These are phyloP conservation scores for Rhingia rostrata DNA, from an alignment of 2,888 invertebrate genomes.

Conservation along the genomic window DNA sequence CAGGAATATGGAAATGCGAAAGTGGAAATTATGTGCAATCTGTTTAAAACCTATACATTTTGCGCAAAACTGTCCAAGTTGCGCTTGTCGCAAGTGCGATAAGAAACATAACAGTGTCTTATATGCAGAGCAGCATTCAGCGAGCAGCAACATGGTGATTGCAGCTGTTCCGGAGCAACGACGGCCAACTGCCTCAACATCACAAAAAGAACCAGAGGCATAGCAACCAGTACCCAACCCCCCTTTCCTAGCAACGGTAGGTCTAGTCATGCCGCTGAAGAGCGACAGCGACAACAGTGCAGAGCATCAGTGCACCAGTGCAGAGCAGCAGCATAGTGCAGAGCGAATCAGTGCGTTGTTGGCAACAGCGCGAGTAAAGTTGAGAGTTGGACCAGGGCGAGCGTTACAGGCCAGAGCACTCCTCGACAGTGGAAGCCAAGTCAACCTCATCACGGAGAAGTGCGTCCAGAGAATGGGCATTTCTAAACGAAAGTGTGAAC, in stretches of 20 bases:
- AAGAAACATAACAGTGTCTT: slow-evolving; percentile 7
- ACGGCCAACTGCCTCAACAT: background rate
- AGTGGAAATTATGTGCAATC: background rate
- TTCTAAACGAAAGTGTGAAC: slow-evolving; percentile 3
- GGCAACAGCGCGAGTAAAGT: slow-evolving; percentile 15
- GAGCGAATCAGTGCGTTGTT: background rate
- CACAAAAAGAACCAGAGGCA: background rate
- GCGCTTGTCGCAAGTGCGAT: slow-evolving; percentile 1
- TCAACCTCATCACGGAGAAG: slow-evolving; percentile 17
- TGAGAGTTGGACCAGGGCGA: background rate
- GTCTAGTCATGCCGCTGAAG: background rate
- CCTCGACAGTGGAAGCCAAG: background rate
- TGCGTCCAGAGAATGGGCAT: slow-evolving; percentile 23
- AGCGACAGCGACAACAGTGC: background rate
- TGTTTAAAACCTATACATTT: background rate
- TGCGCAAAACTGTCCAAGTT: slow-evolving; percentile 2
- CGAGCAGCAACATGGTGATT: background rate
- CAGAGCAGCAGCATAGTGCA: background rate
- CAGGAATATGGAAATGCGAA: too few relatives aligned
- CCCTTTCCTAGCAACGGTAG: background rate
- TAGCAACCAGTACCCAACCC: background rate
- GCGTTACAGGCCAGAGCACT: too few relatives aligned
- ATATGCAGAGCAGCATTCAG: slow-evolving; percentile 1
- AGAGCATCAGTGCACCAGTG: too few relatives aligned
- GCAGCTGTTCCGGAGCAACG: background rate